Conservation (phyloP, 1,140 invertebrate species). For the Danaus plexippus region DNA sequence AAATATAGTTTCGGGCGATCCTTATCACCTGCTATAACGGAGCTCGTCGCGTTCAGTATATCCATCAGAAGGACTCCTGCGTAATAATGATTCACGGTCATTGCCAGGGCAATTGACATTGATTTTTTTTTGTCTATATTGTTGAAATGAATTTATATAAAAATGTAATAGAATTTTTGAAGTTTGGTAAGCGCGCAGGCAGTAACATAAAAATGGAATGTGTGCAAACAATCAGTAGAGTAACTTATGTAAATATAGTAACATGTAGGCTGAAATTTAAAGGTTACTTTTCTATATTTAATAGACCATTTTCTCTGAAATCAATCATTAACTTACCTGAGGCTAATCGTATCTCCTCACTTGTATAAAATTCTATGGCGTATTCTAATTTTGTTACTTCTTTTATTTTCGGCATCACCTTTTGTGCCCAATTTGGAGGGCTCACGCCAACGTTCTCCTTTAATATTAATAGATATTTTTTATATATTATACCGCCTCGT, state of each 20-base stretch:
- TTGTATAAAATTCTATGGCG: slow-evolving; percentile 51
- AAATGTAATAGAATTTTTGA: too few relatives aligned
- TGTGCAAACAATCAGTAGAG: too few relatives aligned
- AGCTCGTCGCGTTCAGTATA: slow-evolving; percentile 67
- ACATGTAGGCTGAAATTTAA: slow-evolving; percentile 3
- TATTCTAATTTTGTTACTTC: slow-evolving; percentile 69
- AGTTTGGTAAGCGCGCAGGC: too few relatives aligned
- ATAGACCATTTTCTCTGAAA: too few relatives aligned
- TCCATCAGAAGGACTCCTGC: slow-evolving; percentile 72
- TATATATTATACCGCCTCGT: background rate
- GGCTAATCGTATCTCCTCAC: slow-evolving; percentile 54
- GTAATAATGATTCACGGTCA: slow-evolving; percentile 8
- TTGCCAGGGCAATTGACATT: slow-evolving; percentile 8
- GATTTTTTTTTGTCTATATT: background rate
- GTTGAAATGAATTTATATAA: too few relatives aligned
- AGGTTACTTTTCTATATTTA: background rate
- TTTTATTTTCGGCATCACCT: slow-evolving; percentile 63
- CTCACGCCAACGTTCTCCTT: slow-evolving; percentile 59
- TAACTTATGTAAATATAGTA: too few relatives aligned
- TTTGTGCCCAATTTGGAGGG: slow-evolving; percentile 64
- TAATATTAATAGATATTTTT: slow-evolving; percentile 24
- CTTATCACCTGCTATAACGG: slow-evolving; percentile 43
- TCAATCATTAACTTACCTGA: slow-evolving; percentile 45
- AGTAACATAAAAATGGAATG: too few relatives aligned
- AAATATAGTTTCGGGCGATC: slow-evolving; percentile 70